Base-by-base conservation (phyloP, 2,113 vertebrate species). In the Coreoperca whiteheadi region DNA sequence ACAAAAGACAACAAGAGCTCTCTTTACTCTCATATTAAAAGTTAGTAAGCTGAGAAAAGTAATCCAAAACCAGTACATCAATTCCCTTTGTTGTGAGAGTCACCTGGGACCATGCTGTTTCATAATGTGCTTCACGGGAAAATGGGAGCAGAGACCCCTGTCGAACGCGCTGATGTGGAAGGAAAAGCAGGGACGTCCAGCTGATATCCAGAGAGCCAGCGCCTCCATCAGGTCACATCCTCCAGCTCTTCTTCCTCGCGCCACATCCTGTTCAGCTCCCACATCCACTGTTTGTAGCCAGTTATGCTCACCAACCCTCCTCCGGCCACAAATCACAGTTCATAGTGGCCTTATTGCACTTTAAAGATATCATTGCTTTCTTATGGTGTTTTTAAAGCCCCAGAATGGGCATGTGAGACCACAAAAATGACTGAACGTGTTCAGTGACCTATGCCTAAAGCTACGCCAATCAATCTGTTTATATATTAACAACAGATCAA, bases 41-140 rank as follows among this genome's bases (percentile, higher is more conserved):
- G 25, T 59, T 18, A 41, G 11, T 25, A 63, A n/a, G 14, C 23
- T 37, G 21, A 10, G 48, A 41, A 28, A 65, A 48, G 41, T 70
- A 25, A 69, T 25, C 37, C 39, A 48, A 57, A 23, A 20, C 18
- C 8, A 23, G 65, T 14, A 28, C 34, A n/a, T 64, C 18, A 60
- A 39, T 70, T 60, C 43, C 14, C 15, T 8, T n/a, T 28, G n/a
- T 53, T 77, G 68, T 82, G 25, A 81, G 65, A 85, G 71, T 48
- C n/a, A 61, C n/a, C 54, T 69, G 75, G 37, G 60, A 41, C 10
- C 51, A 10, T 15, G 41, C 11, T 9, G 3, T 60, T 66, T 15
- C 64, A 65, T 70, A 43, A 82, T 70, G 77, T 46, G 68, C 41
- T 56, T 86, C 51, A 64, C 76, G 66, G 34, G 83, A 76, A 56